phyloP scores from a whole-genome alignment of 30 jellyfish, hydroid and myxozoan genomes.

The Aurelia sp. region DNA sequence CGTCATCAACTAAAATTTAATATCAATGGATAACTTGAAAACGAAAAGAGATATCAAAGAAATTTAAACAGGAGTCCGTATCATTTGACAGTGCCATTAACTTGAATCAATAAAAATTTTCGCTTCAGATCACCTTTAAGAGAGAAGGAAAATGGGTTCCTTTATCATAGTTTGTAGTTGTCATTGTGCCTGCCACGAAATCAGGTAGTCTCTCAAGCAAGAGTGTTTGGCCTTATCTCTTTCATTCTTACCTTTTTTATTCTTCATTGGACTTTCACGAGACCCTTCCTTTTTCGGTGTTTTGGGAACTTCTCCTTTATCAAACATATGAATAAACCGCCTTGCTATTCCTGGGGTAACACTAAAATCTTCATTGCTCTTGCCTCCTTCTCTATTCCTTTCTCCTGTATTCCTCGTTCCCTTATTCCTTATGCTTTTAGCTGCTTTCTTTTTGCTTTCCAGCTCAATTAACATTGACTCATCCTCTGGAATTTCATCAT shows the following conservation, averaged over 20 bases:
- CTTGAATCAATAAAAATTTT: no score
- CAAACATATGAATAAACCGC: conserved; percentile 45
- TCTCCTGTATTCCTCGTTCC: background rate
- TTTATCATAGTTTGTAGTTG: no score
- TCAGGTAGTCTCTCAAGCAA: no score
- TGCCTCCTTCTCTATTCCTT: no score
- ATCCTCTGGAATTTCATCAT: conserved; percentile 46
- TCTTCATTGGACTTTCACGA: background rate
- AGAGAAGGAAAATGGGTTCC: no score
- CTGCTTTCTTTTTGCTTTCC: background rate
- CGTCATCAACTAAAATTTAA: no score
- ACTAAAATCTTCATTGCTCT: conserved; percentile 17
- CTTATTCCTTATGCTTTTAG: background rate
- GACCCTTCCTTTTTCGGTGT: background rate
- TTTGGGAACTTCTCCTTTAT: conserved; percentile 12
- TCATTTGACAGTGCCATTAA: no score
- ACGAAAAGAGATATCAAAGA: no score
- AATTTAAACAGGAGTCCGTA: no score
- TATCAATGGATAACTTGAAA: no score
- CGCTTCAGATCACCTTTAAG: no score
- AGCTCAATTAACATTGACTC: conserved; percentile 42
- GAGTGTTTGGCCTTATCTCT: background rate
- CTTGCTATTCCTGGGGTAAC: conserved; percentile 62
- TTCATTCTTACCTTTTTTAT: background rate
- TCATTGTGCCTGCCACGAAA: no score